Evolutionary conservation across 2,797 vertebrate species (phyloP), one percentile per base, ranked within the genome.

Genomic region (Pangasius mekongensis): DNA sequence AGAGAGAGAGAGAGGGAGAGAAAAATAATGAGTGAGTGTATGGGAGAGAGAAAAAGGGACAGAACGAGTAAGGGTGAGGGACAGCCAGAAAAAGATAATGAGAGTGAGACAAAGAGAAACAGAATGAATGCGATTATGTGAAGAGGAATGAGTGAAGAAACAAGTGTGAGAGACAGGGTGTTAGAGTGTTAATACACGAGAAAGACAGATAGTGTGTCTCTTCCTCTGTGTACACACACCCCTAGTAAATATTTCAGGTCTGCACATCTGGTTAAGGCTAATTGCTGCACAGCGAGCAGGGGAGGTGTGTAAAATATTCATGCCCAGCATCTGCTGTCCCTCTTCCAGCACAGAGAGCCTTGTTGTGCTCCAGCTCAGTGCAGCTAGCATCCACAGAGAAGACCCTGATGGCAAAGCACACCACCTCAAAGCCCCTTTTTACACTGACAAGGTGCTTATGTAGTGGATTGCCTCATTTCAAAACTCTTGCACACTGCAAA

Each of bases 261-360:
- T 93, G 93, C 94, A 96, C 96, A 96, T 96, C 95, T 95, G 95
- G 95, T 94, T 94, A 94, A 96, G 95, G 95, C 95, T 95, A 95
- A 96, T 95, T 93, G 94, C 95, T 95, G 94, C 92, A 91, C 93
- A 93, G 94, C 11, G 60, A 91, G 81, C 43, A 86, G 58, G 71
- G 80, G 82, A 71, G 64, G 77, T 39, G 83, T 92, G 94, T 96
- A 93, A 96, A 96, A 96, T 95, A 96, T 96, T 96, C 94, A 96
- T 96, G 95, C 93, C 91, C 93, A 93, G 95, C 95, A 96, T 96
- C 95, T 96, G 95, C 94, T 94, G 74, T 80, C 94, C 91, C 78
- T 24, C 33, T 85, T 82, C 86, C 87, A 77, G 73, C 77, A 58
- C 33, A 36, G 36, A 24, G 49, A 96, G 93, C 87, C 92, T 58